phyloP scores from a whole-genome alignment of 2,113 vertebrate species.

The Gavia stellata region DNA sequence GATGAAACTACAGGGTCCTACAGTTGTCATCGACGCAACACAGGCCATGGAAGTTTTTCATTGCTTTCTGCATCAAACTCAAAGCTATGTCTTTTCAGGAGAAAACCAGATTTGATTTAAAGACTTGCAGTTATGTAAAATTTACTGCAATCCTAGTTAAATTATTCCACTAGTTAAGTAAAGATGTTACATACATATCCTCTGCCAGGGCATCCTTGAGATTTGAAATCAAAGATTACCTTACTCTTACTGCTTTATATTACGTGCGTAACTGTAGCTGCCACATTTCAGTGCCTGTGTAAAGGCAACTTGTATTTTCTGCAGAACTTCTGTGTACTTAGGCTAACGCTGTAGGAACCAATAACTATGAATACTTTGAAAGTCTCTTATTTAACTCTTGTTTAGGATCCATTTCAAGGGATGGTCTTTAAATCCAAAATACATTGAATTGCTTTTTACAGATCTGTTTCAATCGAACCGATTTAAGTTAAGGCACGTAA shows the following conservation, averaged over 20 bases:
- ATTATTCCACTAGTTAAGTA: background rate
- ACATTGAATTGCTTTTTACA: background rate
- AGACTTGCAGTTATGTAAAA: background rate
- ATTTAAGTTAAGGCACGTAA: background rate
- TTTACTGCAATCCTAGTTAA: background rate
- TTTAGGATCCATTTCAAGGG: background rate
- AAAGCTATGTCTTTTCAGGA: background rate
- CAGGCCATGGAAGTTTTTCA: background rate
- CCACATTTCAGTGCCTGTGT: background rate
- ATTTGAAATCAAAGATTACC: background rate
- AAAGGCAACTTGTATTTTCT: background rate
- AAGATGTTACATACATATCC: background rate
- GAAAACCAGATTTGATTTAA: background rate
- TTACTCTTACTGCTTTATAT: background rate
- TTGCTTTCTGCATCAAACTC: background rate
- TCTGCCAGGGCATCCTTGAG: background rate
- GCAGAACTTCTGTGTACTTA: background rate
- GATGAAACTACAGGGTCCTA: background rate
- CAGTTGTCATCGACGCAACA: background rate
- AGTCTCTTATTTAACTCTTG: background rate
- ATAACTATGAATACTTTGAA: background rate
- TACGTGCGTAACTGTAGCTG: fast-evolving
- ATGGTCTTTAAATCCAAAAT: background rate
- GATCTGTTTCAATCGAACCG: background rate
- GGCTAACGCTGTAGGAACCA: background rate